phyloP scores from a whole-genome alignment of 2,888 invertebrate species.

The Bedellia somnulentella region DNA sequence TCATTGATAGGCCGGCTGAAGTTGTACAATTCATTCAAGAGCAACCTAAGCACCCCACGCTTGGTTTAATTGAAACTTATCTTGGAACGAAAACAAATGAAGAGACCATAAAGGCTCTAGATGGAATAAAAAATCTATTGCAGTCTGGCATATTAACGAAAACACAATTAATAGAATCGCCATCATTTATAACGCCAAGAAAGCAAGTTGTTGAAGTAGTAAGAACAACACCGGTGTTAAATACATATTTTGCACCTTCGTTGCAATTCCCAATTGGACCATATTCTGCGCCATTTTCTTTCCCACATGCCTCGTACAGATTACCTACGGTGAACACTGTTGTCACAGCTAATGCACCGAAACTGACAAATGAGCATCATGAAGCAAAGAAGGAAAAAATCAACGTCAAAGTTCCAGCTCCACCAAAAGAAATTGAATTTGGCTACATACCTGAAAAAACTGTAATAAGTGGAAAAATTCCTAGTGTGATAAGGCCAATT shows the following conservation, averaged over 20 bases:
- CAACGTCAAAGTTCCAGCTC: too few species aligned
- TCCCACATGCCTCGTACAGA: not conserved
- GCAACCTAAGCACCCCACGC: slow-evolving; percentile 3
- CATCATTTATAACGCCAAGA: slow-evolving; percentile 1
- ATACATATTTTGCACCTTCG: not conserved
- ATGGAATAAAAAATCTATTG: slow-evolving; percentile 7
- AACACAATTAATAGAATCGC: not conserved
- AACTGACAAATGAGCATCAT: too few species aligned
- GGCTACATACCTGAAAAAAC: too few species aligned
- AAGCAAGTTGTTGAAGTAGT: slow-evolving; percentile 1
- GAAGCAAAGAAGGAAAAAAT: too few species aligned
- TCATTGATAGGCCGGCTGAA: slow-evolving; percentile 1
- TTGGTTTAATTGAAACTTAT: slow-evolving; percentile 8
- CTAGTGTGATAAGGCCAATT: too few species aligned
- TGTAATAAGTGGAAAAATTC: too few species aligned
- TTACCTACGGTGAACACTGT: too few species aligned
- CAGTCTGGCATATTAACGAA: slow-evolving; percentile 7
- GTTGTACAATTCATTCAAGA: not conserved
- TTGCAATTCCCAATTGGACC: not conserved
- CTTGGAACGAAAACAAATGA: slow-evolving; percentile 7
- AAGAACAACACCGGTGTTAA: not conserved
- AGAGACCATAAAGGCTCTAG: slow-evolving; percentile 7
- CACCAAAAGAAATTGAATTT: too few species aligned
- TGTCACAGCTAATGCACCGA: too few species aligned
- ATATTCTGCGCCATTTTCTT: not conserved